Conservation (phyloP, 2,888 invertebrate genomes). For the Patella caerulea region DNA sequence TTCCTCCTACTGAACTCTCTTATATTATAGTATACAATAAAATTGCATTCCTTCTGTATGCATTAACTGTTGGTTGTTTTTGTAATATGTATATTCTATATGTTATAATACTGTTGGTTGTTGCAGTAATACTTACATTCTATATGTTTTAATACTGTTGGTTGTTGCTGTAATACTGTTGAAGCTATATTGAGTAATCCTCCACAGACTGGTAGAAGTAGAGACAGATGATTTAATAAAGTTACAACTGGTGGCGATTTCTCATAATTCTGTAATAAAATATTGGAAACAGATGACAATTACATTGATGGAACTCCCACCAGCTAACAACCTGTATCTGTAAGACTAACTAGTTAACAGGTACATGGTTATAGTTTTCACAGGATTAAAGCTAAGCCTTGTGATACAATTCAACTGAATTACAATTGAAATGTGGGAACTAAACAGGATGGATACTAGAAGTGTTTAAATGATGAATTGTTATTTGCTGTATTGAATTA, state of each 20-base stretch:
- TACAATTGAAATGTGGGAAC: too few relatives aligned
- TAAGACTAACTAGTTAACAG: too few relatives aligned
- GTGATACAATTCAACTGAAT: too few relatives aligned
- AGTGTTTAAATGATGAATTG: too few relatives aligned
- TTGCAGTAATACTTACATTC: constrained; percentile 15
- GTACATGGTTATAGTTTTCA: too few relatives aligned
- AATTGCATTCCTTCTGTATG: too few relatives aligned
- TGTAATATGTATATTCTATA: too few relatives aligned
- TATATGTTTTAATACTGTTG: not conserved
- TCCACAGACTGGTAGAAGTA: constrained; percentile 64
- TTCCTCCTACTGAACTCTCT: constrained; percentile 76
- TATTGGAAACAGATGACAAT: not conserved
- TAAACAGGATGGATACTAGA: too few relatives aligned
- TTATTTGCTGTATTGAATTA: too few relatives aligned
- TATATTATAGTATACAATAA: constrained; percentile 62
- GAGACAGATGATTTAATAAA: constrained; percentile 61
- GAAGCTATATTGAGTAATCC: constrained; percentile 57
- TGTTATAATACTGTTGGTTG: not conserved
- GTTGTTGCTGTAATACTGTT: constrained; percentile 9
- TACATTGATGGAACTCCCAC: not conserved
- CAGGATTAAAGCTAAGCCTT: too few relatives aligned
- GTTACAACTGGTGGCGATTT: constrained; percentile 56
- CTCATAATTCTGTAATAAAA: not conserved
- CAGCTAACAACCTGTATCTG: too few relatives aligned
- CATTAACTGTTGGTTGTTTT: too few relatives aligned